Conservation (phyloP, 2,888 invertebrate species). For the Apamea crenata region DNA sequence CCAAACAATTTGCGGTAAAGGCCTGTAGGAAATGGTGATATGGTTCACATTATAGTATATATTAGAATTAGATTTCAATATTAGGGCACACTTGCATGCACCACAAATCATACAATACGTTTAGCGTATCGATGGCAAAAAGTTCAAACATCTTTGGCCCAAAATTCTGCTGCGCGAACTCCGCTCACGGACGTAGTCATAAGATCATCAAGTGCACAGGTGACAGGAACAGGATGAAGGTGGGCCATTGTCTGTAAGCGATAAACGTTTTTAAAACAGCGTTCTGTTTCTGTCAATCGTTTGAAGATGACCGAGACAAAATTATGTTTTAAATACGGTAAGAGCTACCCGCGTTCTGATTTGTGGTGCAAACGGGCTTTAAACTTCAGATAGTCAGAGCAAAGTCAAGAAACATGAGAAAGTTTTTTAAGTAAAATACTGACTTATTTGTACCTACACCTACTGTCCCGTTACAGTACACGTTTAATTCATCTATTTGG, state of each 20-base stretch:
- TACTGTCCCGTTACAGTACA: background rate
- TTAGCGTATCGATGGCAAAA: background rate
- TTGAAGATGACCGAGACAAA: background rate
- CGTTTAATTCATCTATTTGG: background rate
- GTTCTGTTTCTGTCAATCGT: background rate
- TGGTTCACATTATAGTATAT: background rate
- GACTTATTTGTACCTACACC: background rate
- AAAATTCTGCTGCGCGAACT: too few species aligned
- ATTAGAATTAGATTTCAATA: background rate
- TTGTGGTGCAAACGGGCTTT: background rate
- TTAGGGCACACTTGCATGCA: background rate
- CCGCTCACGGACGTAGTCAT: too few species aligned
- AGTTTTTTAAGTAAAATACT: background rate
- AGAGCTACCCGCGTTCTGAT: background rate
- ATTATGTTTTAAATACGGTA: background rate
- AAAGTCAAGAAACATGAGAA: background rate
- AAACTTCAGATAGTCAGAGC: background rate
- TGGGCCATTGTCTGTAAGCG: too few species aligned
- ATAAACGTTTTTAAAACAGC: background rate
- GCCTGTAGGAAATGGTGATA: slow-evolving; percentile 87
- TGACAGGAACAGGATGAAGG: too few species aligned
- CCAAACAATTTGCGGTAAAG: slow-evolving; percentile 98
- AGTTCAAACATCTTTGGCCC: too few species aligned
- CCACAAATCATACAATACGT: background rate
- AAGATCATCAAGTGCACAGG: too few species aligned